A percentile compares a stretch with the other conserved stretches of the same genome.
These are phyloP conservation scores for Diaprepes abbreviatus DNA, from an alignment of 2,888 invertebrate species.

Conservation along the genomic window DNA sequence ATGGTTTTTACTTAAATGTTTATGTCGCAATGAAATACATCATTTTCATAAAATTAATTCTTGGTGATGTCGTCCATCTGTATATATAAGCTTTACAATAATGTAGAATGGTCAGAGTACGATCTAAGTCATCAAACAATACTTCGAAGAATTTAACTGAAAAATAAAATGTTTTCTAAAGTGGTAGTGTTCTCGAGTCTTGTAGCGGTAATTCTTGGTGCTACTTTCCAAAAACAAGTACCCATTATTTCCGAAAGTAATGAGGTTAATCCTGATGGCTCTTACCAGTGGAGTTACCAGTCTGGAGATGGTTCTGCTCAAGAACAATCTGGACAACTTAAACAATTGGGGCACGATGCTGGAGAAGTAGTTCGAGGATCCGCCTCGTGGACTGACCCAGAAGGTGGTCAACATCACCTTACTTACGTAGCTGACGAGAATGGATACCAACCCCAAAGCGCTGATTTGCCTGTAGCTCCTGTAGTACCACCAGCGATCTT, in stretches of 20 bases:
- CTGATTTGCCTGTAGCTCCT: slow-evolving; percentile 62
- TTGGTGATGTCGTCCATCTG: background rate
- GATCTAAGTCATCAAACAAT: background rate
- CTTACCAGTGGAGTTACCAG: no score
- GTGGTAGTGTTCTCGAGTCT: slow-evolving; percentile 22
- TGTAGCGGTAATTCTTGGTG: slow-evolving; percentile 27
- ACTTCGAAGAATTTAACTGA: background rate
- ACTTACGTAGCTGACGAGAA: slow-evolving; percentile 71
- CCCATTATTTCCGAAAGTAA: no score
- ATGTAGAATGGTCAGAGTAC: background rate
- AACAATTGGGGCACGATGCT: no score
- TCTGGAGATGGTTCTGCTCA: no score
- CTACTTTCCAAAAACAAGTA: slow-evolving; percentile 19
- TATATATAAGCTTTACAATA: background rate
- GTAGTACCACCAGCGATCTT: slow-evolving; percentile 73
- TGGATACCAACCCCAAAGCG: no score
- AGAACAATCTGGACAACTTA: no score
- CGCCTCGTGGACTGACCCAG: no score
- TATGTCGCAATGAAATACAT: background rate
- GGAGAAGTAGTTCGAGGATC: slow-evolving; percentile 53
- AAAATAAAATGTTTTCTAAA: slow-evolving; percentile 13
- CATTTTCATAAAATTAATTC: background rate
- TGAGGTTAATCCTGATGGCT: no score
- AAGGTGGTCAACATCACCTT: slow-evolving; percentile 66
- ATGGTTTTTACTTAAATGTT: background rate